These are phyloP conservation scores for Otolemur crassicaudatus DNA, from an alignment of 2,797 vertebrate genomes.

Conservation along the genomic window DNA sequence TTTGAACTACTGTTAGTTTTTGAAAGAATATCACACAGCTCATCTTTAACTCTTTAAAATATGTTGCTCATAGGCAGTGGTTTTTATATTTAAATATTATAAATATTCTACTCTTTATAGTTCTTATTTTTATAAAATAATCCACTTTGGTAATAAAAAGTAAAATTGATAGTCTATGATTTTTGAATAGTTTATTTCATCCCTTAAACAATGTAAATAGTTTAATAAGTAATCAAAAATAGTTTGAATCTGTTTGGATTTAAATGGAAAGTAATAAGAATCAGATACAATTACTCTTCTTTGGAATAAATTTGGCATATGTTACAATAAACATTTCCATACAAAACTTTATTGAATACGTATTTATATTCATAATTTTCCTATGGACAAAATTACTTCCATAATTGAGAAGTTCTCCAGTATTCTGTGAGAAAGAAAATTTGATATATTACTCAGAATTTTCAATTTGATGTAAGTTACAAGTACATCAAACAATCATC, in stretches of 20 bases:
- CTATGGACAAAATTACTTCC: not conserved
- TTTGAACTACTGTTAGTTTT: not conserved
- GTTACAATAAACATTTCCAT: not conserved
- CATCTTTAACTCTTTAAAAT: not conserved
- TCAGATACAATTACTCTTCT: not conserved
- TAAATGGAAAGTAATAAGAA: not conserved
- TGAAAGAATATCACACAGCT: not conserved
- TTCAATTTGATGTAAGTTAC: not conserved
- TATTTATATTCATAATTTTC: not conserved
- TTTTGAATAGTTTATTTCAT: not conserved
- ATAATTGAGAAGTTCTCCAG: not conserved
- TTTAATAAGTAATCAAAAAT: not conserved
- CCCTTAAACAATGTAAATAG: not conserved
- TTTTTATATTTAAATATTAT: not conserved
- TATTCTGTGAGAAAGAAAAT: not conserved
- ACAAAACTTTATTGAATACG: not conserved
- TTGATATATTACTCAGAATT: not conserved
- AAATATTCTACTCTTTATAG: not conserved
- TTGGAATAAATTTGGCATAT: not conserved
- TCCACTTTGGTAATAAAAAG: not conserved
- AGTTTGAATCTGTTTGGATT: not conserved
- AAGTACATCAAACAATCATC: not conserved
- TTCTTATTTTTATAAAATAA: not conserved
- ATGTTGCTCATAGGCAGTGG: not conserved
- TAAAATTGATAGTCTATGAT: rapidly evolving